Conservation (phyloP, 2,888 invertebrate species). For the Esperia sulphurella region DNA sequence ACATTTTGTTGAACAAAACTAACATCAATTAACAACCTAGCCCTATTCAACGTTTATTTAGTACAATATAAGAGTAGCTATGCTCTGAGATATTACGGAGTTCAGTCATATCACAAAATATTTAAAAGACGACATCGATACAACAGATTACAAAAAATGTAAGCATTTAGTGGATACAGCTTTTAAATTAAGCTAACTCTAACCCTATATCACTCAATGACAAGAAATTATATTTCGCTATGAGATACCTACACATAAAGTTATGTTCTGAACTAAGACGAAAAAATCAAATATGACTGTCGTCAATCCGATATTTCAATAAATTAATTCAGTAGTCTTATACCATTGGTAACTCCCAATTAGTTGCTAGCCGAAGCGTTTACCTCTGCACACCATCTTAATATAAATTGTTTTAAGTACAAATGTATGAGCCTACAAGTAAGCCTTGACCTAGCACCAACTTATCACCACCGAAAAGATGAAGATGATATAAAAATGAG, state of each 20-base stretch:
- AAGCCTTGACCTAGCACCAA: conserved; percentile 60
- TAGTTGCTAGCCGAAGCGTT: not conserved
- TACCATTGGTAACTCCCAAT: not conserved
- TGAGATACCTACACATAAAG: conserved; percentile 18
- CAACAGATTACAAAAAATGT: conserved; percentile 39
- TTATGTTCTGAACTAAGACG: not conserved
- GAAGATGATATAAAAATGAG: conserved; percentile 34
- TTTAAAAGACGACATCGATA: conserved; percentile 13
- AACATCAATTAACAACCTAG: conserved; percentile 77
- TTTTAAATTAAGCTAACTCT: not conserved
- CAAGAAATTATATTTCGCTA: conserved; percentile 7
- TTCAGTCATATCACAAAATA: conserved; percentile 70
- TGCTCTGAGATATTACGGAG: conserved; percentile 60
- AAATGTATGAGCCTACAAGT: conserved; percentile 23
- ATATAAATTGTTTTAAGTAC: too few relatives aligned
- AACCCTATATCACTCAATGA: conserved; percentile 12
- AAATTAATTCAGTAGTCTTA: not conserved
- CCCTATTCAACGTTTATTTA: conserved; percentile 62
- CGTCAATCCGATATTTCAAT: not conserved
- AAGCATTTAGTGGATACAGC: conserved; percentile 15
- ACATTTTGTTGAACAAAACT: conserved; percentile 58
- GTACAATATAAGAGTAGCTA: conserved; percentile 31
- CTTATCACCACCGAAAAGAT: conserved; percentile 56
- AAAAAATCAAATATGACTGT: not conserved
- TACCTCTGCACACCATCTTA: too few relatives aligned